Conservation (phyloP, 2,797 vertebrate species). For the Apogon talboti region DNA sequence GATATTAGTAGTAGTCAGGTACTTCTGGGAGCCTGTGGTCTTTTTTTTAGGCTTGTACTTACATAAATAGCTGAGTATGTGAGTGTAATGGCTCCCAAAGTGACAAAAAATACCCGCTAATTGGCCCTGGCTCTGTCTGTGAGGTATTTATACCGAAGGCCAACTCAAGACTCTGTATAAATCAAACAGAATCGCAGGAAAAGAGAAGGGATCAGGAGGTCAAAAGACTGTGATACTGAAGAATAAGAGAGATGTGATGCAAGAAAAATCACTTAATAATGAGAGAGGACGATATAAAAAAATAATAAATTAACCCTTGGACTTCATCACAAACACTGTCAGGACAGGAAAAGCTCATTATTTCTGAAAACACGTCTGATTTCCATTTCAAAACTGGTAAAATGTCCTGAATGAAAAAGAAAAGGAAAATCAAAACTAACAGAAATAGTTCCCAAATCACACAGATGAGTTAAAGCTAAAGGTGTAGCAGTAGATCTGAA, state of each 20-base stretch:
- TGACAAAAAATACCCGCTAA: constrained; percentile 41
- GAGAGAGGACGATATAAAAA: background rate
- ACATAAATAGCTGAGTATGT: constrained; percentile 48
- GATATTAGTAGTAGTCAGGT: background rate
- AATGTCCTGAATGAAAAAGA: too few relatives aligned
- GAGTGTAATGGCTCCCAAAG: constrained; percentile 27
- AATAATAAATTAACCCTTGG: constrained; percentile 1
- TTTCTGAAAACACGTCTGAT: background rate
- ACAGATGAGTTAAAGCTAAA: too few relatives aligned
- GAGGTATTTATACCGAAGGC: constrained; percentile 32
- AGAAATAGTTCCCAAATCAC: too few relatives aligned
- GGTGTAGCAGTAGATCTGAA: too few relatives aligned
- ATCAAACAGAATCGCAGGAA: background rate
- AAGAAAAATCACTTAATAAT: background rate
- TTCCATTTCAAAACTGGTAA: too few relatives aligned
- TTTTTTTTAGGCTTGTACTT: constrained; percentile 13
- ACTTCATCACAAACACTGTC: background rate
- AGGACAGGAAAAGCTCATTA: background rate
- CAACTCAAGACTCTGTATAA: background rate
- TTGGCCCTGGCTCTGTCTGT: constrained; percentile 42
- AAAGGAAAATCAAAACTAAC: too few relatives aligned
- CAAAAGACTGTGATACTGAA: background rate
- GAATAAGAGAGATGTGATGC: background rate
- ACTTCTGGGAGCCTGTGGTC: constrained; percentile 1
- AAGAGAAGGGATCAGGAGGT: background rate